Evolutionary conservation across 2,888 invertebrate genomes (phyloP), one percentile per base, ranked within the genome.

Genomic region (Creontiades dilutus): DNA sequence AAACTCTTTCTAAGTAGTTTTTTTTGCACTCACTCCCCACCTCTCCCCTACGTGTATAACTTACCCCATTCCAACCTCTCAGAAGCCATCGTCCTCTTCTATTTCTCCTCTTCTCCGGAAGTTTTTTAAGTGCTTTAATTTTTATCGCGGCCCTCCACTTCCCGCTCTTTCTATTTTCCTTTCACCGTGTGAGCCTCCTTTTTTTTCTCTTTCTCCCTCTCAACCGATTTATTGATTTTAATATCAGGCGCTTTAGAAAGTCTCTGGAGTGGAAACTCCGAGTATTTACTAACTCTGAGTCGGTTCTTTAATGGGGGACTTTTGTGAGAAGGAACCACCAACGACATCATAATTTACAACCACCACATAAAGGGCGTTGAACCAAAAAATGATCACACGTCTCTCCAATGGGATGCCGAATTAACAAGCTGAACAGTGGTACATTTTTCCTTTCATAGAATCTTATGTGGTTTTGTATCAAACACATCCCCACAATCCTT

Each of bases 171-270:
- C 68, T 27, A 23, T 68, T 23, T 27, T 9, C 68, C 23, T 23
- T 61, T 61, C 16, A 28, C 27, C 37, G 57, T 37, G 28, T 37
- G 19, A 57, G 57, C 5, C 28, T 46, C 12, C 28, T 85, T 85
- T 61, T 28, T 37, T 37, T 37, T 37, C 37, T 37, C 37, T 28
- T 37, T 37, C 7, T 37, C 37, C 7, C 37, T 7, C 37, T 61
- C 7, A 37, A 12, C 27, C 85, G 61, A 61, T 85, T 85, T 85
- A 85, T 57, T 46, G 85, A 61, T 85, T 85, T 85, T 61, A 85
- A 85, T 85, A 85, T 85, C 46, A n/a, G 52, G 52, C 37, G 61
- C 57, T 28, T 46, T 57, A 28, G 28, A 28, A 19, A 57, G 61
- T 37, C 61, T 16, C 57, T 57, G 85, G 61, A 27, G 61, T 85